Percentiles rank a stretch among this genome's conserved stretches.
Evolutionary conservation across 2,888 invertebrate species (phyloP).

Genomic region (Heliconius sara): DNA sequence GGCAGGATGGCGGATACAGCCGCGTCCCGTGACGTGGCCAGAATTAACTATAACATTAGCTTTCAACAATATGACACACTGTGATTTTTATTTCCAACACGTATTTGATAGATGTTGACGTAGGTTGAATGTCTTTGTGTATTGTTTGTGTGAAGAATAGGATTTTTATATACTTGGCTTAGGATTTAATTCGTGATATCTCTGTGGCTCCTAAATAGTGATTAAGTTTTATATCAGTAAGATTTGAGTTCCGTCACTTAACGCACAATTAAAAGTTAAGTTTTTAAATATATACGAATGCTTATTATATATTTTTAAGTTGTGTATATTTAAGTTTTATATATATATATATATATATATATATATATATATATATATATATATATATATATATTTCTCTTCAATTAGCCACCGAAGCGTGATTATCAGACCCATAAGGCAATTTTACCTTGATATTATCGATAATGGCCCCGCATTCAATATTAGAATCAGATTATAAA

Average conservation of each 20-base stretch:
- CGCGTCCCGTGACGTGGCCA: conserved; percentile 39
- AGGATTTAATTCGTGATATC: not conserved
- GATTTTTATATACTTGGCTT: conserved; percentile 5
- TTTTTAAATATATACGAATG: too few species aligned
- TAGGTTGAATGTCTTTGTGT: conserved; percentile 27
- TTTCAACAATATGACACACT: conserved; percentile 34
- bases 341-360: too few species aligned
- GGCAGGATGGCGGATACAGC: conserved; percentile 47
- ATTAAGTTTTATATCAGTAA: not conserved
- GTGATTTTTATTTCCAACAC: conserved; percentile 42
- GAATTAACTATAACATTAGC: conserved; percentile 40
- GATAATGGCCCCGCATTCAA: conserved; percentile 47
- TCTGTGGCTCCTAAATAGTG: not conserved
- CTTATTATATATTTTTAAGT: not conserved
- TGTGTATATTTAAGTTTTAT: too few species aligned
- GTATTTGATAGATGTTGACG: conserved; percentile 40
- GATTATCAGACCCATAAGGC: conserved; percentile 52
- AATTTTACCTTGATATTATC: conserved; percentile 53
- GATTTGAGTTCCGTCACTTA: not conserved
- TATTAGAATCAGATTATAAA: conserved; percentile 45
- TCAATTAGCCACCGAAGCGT: conserved; percentile 23
- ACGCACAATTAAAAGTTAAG: too few species aligned
- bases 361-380: too few species aligned
- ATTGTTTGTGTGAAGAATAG: conserved; percentile 13
- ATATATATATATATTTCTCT: conserved; percentile 8